Percentiles rank a stretch among this genome's conserved stretches.
Conservation (phyloP, 2,888 invertebrate genomes). For the Amblyteles armatorius region DNA sequence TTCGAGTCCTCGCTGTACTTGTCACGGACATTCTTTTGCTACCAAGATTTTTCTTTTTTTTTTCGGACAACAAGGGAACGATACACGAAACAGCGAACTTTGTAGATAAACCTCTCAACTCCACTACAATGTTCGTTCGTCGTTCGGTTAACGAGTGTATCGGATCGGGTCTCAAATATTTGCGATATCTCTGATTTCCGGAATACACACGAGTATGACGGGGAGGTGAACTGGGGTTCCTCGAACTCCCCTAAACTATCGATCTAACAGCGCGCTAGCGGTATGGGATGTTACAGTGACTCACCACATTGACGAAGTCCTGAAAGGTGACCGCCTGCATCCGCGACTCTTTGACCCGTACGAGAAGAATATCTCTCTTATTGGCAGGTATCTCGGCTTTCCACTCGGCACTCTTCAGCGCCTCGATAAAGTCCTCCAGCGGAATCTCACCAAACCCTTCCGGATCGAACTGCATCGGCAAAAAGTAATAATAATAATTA, state of each 20-base stretch:
- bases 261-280: too few relatives aligned
- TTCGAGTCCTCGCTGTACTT: conserved; percentile 71
- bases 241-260: too few relatives aligned
- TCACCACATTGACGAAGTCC: conserved; percentile 97
- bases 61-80: neutral
- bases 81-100: neutral
- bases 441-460: conserved; percentile 97
- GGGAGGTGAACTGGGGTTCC: too few relatives aligned
- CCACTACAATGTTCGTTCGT: neutral
- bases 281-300: conserved; percentile 82
- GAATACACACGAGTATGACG: too few relatives aligned
- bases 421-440: conserved; percentile 92
- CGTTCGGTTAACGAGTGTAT: neutral
- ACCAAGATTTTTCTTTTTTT: conserved; percentile 31
- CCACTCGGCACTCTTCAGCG: conserved; percentile 92
- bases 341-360: conserved; percentile 79
- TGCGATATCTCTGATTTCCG: too few relatives aligned
- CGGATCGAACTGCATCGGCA: conserved; percentile 92
- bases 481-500: neutral
- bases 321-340: conserved; percentile 94
- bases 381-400: conserved; percentile 90
- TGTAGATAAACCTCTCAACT: neutral
- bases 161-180: neutral
- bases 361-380: conserved; percentile 88
- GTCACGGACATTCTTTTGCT: conserved; percentile 38